Base-by-base conservation (phyloP, 53 echinoderm and acorn worm species). In the Henricia sp. region DNA sequence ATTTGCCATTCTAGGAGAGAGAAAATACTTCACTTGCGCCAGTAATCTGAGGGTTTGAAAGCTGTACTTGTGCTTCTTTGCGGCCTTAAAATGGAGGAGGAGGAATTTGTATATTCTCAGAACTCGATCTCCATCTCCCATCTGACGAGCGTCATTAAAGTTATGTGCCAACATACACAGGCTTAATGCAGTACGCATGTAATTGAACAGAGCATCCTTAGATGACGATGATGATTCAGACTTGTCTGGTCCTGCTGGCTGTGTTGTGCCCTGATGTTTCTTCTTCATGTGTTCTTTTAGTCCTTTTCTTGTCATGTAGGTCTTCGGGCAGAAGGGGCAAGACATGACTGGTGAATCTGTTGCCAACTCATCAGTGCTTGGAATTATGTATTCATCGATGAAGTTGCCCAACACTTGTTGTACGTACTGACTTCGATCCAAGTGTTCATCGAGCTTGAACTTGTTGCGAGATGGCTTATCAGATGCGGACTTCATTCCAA, bases 21-120 rank as follows among this genome's bases (percentile, higher is more conserved):
- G 68, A 0, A 93, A 70, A 21, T 73, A 90, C 2, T 90, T 25
- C 1, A 90, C 84, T 42, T 93, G 88, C 32, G 87, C 88, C 27
- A 90, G 63, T 21, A 93, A 70, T 12, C 90, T 48, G 6, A 93
- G 71, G 11, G 60, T 53, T n/a, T 93, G 88, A n/a, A 14, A 83
- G 58, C 44, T 60, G 50, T 93, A 90, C 53, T 90, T 93, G 0
- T 70, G 87, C 39, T 93, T 93, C 11, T 86, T 87, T 1, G 76
- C 83, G 3, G 84, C 90, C 40, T 84, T 90, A 53, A 83, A 93
- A 54, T 93, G 93, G 4, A 90, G 62, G 23, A 87, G 25, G 5
- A 93, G 11, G 9, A 68, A 72, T 30, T 91, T 88, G 80, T 88
- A 91, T 9, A 88, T 73, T 3, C 83, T 41, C 13, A 88, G 24